Percentiles rank a stretch among this genome's conserved stretches.
phyloP scores from a whole-genome alignment of 2,888 invertebrate species.

The Punctoribates punctum region DNA sequence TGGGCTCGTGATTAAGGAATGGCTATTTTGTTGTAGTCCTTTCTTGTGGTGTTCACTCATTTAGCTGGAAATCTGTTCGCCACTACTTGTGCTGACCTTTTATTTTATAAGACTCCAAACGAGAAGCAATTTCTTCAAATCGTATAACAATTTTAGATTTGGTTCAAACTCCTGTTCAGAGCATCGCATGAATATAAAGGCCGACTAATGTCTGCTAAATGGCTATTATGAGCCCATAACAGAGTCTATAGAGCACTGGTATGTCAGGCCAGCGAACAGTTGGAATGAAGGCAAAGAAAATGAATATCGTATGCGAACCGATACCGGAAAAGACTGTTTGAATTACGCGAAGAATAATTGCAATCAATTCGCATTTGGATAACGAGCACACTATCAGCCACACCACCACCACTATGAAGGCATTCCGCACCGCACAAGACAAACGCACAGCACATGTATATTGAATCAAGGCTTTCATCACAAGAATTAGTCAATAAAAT shows the following conservation, averaged over 20 bases:
- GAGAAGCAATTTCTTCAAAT: background rate
- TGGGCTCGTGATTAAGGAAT: too few species aligned
- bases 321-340: constrained; percentile 12
- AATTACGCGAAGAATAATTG: constrained; percentile 24
- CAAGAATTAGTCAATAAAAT: background rate
- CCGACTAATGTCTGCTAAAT: constrained; percentile 15
- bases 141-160: constrained; percentile 8
- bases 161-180: background rate
- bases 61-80: background rate
- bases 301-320: background rate
- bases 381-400: constrained; percentile 19
- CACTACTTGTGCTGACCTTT: constrained; percentile 6
- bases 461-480: too few species aligned
- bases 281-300: background rate
- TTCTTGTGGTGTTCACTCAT: background rate
- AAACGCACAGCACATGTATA: background rate
- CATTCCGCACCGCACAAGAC: background rate
- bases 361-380: constrained; percentile 29
- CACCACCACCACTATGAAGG: background rate
- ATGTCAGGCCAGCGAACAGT: background rate
- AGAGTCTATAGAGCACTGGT: background rate
- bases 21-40: too few species aligned
- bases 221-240: constrained; percentile 3
- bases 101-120: background rate
- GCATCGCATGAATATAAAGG: constrained; percentile 21